phyloP scores from a whole-genome alignment of 2,113 vertebrate genomes.

The Pipra filicauda region DNA sequence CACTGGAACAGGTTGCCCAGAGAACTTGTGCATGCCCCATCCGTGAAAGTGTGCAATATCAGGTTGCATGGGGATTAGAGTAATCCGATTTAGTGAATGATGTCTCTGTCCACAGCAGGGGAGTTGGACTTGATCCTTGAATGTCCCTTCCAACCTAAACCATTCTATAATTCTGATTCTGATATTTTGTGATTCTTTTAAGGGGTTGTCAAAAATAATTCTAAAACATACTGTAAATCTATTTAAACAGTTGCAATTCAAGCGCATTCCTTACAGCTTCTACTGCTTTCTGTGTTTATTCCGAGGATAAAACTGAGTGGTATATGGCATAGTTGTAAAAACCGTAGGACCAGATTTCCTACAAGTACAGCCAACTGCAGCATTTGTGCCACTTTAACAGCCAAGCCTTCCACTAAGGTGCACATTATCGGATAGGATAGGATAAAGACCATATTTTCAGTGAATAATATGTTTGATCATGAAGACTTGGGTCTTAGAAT shows the following conservation, averaged over 20 bases:
- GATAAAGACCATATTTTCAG: background rate
- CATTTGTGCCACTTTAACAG: background rate
- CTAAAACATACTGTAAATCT: no score
- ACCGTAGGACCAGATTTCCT: background rate
- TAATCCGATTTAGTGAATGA: background rate
- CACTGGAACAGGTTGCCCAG: background rate
- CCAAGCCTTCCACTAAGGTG: background rate
- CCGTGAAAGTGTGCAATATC: background rate
- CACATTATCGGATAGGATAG: background rate
- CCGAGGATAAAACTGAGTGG: background rate
- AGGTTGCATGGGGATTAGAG: background rate
- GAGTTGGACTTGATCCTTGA: background rate
- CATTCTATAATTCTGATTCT: background rate
- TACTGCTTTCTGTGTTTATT: background rate
- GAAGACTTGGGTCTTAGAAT: background rate
- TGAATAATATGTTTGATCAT: background rate
- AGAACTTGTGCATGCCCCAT: background rate
- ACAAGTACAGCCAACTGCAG: background rate
- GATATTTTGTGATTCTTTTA: background rate
- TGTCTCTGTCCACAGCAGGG: fast-evolving
- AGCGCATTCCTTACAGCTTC: background rate
- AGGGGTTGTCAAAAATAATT: background rate
- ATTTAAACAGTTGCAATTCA: background rate
- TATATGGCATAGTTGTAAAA: background rate
- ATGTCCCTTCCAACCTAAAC: background rate